Conservation (phyloP, 2,113 vertebrate genomes). For the Alces alces region DNA sequence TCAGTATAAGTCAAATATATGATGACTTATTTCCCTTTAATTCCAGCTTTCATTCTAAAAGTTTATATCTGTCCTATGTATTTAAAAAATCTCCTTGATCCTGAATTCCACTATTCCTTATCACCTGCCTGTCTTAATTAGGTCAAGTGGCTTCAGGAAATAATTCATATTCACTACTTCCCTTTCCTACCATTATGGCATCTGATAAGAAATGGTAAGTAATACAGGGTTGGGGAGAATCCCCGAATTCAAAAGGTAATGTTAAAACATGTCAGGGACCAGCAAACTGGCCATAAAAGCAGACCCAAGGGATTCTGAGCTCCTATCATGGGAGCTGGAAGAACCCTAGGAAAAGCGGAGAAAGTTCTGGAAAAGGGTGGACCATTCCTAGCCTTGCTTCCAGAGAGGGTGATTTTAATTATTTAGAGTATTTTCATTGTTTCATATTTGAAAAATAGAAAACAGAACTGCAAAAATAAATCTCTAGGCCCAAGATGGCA, state of each 20-base stretch:
- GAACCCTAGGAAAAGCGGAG: not conserved
- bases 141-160: not conserved
- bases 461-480: not conserved
- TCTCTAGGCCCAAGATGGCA: not conserved
- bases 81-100: not conserved
- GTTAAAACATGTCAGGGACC: not conserved
- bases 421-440: not conserved
- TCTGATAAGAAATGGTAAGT: not conserved
- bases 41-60: not conserved
- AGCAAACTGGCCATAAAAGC: not conserved
- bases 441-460: constrained; percentile 28
- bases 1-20: not conserved
- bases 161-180: not conserved
- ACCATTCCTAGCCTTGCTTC: not conserved
- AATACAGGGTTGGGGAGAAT: not conserved
- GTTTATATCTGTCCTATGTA: not conserved
- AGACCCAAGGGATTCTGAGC: not conserved
- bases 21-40: not conserved
- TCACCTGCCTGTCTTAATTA: not conserved
- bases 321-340: not conserved
- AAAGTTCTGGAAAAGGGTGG: not conserved
- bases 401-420: not conserved
- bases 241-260: not conserved
- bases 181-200: not conserved
- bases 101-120: not conserved